These are phyloP conservation scores for Chascanopsetta lugubris DNA, from an alignment of 2,113 vertebrate genomes.

Conservation along the genomic window DNA sequence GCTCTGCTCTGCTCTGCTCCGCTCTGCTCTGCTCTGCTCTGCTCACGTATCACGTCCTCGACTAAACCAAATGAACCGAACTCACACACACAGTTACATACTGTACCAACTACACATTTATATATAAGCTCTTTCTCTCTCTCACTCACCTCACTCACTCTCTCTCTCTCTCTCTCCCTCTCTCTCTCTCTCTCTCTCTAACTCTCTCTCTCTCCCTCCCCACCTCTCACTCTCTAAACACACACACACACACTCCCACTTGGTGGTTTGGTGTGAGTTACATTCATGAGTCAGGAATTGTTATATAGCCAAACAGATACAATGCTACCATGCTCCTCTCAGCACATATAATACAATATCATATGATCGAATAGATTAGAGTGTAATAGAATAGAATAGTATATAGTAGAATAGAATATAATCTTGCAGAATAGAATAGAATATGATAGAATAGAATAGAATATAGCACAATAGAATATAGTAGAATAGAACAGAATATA, in stretches of 20 bases:
- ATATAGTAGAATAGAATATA: no score
- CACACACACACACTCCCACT: neutral
- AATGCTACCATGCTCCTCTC: neutral
- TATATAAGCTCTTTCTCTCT: neutral
- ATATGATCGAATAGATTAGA: no score
- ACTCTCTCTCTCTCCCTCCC: constrained; percentile 6
- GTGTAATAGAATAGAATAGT: no score
- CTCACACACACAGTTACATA: constrained; percentile 12
- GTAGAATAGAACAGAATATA: no score
- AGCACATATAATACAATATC: no score
- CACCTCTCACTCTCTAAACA: neutral
- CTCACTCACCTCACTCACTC: neutral
- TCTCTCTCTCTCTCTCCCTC: constrained; percentile 13
- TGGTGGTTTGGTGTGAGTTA: constrained; percentile 5
- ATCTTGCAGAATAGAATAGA: no score
- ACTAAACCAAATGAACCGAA: constrained; percentile 1
- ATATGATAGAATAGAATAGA: no score
- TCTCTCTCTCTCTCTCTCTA: neutral
- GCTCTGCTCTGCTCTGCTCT: constrained; percentile 22
- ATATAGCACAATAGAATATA: no score
- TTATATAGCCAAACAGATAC: neutral
- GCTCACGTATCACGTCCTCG: neutral
- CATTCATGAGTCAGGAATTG: constrained; percentile 33
- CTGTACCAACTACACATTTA: neutral
- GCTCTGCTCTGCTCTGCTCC: constrained; percentile 16